phyloP scores from a whole-genome alignment of 2,113 vertebrate species.

The Microtus pennsylvanicus region DNA sequence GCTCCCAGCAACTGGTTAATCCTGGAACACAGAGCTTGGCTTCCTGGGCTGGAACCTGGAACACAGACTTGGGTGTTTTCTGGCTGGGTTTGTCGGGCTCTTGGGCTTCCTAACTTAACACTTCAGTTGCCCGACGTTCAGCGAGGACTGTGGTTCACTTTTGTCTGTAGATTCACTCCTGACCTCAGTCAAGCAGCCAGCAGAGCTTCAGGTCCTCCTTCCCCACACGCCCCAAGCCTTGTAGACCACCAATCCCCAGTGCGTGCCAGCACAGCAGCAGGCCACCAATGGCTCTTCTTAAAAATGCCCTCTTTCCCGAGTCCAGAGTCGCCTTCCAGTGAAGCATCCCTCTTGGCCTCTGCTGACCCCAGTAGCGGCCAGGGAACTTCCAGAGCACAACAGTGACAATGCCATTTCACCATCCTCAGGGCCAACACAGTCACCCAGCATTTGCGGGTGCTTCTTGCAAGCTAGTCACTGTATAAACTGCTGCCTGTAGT shows the following conservation, averaged over 20 bases:
- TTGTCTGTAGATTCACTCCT: not conserved
- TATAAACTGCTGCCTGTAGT: not conserved
- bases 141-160: not conserved
- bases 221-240: not conserved
- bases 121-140: not conserved
- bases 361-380: not conserved
- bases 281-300: not conserved
- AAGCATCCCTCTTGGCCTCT: not conserved
- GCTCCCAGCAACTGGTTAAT: not conserved
- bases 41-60: not conserved
- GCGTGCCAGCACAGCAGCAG: not conserved
- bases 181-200: not conserved
- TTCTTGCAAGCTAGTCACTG: not conserved
- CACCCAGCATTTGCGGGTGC: fast-evolving
- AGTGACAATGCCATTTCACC: too few relatives aligned
- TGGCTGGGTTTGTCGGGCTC: not conserved
- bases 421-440: not conserved
- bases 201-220: not conserved
- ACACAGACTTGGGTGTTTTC: not conserved
- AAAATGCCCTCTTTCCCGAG: not conserved
- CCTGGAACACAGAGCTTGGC: not conserved
- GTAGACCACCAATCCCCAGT: not conserved
- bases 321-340: not conserved
- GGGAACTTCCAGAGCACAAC: not conserved
- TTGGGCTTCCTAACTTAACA: not conserved